A percentile compares a stretch with the other conserved stretches of the same genome.
These are phyloP conservation scores for Mesochorus sp. DNA, from an alignment of 2,888 invertebrate species.

Conservation along the genomic window DNA sequence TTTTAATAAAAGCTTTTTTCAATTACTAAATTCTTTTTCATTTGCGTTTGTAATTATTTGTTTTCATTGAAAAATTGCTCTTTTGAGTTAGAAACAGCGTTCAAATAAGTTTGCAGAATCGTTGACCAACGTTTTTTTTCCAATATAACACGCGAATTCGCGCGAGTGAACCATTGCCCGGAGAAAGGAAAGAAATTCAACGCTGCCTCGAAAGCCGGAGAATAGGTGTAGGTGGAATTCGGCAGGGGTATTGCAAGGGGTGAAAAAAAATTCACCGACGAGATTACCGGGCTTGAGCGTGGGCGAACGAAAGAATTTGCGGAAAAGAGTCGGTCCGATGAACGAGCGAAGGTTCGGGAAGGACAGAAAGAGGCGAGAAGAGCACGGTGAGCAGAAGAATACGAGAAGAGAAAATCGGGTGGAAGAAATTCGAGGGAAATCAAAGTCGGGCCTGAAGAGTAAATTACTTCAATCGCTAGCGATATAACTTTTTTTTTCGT, in stretches of 20 bases:
- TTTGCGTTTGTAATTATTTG: background rate
- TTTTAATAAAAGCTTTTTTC: background rate
- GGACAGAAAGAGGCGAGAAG: slow-evolving; percentile 10
- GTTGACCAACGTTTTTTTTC: background rate
- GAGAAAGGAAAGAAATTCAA: background rate
- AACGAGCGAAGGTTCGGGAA: background rate
- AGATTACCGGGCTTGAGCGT: slow-evolving; percentile 53
- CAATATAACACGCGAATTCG: slow-evolving; percentile 12
- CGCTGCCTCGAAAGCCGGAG: background rate
- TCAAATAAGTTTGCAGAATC: background rate
- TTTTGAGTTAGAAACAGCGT: background rate
- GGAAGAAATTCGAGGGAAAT: slow-evolving; percentile 47
- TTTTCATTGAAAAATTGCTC: too few relatives aligned
- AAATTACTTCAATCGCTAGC: slow-evolving; percentile 51
- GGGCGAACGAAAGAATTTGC: slow-evolving; percentile 44
- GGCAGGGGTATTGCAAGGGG: background rate
- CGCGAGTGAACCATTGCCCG: slow-evolving; percentile 16
- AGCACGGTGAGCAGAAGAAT: slow-evolving; percentile 42
- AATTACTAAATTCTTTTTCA: background rate
- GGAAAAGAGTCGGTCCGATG: slow-evolving; percentile 38
- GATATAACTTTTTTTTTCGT: slow-evolving; percentile 10
- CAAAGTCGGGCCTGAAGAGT: slow-evolving; percentile 40
- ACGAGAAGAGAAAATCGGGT: slow-evolving; percentile 47
- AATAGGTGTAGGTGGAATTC: slow-evolving; percentile 44
- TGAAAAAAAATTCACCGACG: slow-evolving; percentile 43